A percentile compares a stretch with the other conserved stretches of the same genome.
phyloP scores from a whole-genome alignment of 2,113 vertebrate genomes.

The Zapornia atra region DNA sequence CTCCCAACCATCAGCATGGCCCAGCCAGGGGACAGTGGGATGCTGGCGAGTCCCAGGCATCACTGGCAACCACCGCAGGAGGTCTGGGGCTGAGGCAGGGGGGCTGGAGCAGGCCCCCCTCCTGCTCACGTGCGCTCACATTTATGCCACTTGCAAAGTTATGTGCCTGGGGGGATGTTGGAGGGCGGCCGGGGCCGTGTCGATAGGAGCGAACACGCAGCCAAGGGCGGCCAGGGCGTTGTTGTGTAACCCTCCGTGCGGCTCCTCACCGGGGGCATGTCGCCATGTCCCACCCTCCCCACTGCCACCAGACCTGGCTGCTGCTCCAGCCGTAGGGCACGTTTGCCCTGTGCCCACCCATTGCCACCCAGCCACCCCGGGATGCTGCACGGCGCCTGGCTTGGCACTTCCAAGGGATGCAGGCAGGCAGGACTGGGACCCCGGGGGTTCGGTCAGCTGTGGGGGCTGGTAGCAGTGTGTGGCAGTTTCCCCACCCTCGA shows the following conservation, averaged over 20 bases:
- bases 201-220: not conserved
- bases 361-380: rapidly evolving
- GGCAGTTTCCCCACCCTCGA: not conserved
- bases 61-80: not conserved
- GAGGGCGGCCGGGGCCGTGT: conserved; percentile 40
- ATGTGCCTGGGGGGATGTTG: not conserved
- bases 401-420: not conserved
- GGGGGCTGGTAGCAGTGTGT: not conserved
- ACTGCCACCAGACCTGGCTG: not conserved
- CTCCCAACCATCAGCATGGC: rapidly evolving
- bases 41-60: rapidly evolving
- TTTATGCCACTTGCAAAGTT: not conserved
- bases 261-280: not conserved
- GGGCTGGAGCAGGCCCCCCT: not conserved
- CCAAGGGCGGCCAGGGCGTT: not conserved
- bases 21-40: rapidly evolving
- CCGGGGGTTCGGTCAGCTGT: not conserved
- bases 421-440: not conserved
- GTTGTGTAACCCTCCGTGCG: conserved; percentile 31
- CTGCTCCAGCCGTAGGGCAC: not conserved
- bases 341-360: not conserved
- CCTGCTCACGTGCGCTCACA: not conserved
- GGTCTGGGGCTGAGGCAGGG: not conserved
- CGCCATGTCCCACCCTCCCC: not conserved
- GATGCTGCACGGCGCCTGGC: not conserved